These are phyloP conservation scores for Euplexia lucipara DNA, from an alignment of 2,888 invertebrate genomes.

Conservation along the genomic window DNA sequence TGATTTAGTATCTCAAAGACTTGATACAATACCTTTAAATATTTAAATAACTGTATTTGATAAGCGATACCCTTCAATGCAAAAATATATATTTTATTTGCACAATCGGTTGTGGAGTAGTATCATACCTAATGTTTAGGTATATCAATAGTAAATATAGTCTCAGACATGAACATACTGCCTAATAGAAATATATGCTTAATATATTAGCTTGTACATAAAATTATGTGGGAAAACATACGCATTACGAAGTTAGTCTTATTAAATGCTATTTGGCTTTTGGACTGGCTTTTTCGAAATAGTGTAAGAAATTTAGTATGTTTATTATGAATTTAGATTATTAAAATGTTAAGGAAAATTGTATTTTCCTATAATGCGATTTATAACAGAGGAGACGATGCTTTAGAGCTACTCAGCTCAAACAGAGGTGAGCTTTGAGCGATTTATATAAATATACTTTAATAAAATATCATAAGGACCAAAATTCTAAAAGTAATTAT, in stretches of 20 bases:
- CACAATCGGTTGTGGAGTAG: constrained; percentile 64
- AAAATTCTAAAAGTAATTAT: constrained; percentile 78
- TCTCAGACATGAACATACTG: constrained; percentile 53
- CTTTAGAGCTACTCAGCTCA: constrained; percentile 53
- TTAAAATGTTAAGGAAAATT: constrained; percentile 68
- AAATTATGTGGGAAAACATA: constrained; percentile 90
- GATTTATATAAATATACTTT: constrained; percentile 60
- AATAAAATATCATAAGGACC: constrained; percentile 70
- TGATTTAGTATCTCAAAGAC: constrained; percentile 52
- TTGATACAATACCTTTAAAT: constrained; percentile 48
- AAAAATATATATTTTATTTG: constrained; percentile 52
- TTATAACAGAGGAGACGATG: constrained; percentile 51
- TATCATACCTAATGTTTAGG: constrained; percentile 54
- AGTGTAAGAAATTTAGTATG: constrained; percentile 80
- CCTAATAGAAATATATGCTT: constrained; percentile 66
- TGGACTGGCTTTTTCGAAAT: constrained; percentile 87
- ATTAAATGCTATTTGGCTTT: constrained; percentile 86
- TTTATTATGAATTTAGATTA: constrained; percentile 76
- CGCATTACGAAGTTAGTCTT: constrained; percentile 89
- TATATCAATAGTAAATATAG: constrained; percentile 49
- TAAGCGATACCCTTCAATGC: constrained; percentile 45
- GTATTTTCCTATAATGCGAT: constrained; percentile 72
- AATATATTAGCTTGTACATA: constrained; percentile 83
- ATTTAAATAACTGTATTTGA: constrained; percentile 41
- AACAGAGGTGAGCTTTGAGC: constrained; percentile 51